Base-by-base conservation (phyloP, 1,140 invertebrate genomes). In the Manduca sexta region DNA sequence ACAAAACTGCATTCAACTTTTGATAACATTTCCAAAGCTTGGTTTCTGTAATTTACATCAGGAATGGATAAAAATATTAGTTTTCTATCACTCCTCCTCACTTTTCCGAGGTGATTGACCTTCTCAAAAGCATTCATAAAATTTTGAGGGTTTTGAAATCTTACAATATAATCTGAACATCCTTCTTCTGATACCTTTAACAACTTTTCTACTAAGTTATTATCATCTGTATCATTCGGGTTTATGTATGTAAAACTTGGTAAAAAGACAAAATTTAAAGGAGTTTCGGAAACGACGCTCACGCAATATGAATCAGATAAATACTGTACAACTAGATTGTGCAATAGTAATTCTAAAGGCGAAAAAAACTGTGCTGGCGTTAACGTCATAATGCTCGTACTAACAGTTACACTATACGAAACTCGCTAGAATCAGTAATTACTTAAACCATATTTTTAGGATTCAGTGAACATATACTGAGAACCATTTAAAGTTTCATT, bases 91-190 rank as follows among this genome's bases (percentile, higher is more conserved):
- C 78, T 80, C 52, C 75, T 69, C 41, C 82, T 68, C 8, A 67
- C 40, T 39, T 70, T 64, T 34, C 69, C 73, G 11, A 52, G 30
- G 49, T 72, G 76, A 30, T 56, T 56, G 18, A 70, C 69, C 42
- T 61, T 56, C 41, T 82, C 74, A 44, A 80, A 71, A 0, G 64
- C 62, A 5, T 4, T 18, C 60, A 83, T 73, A 60, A 83, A 85
- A 8, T 47, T 52, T 38, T 59, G 30, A 2, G 74, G 73, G 5
- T 81, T 51, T 17, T 40, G 42, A 39, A 77, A 49, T 31, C 59
- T 55, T 6, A 85, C 58, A 6, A 85, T 68, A 35, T 72, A 85
- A 67, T 85, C 79, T 3, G 76, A 80, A 58, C 82, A 85, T 2
- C 76, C 79, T 16, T 48, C 66, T 49, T 85, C 77, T 0, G 73